Evolutionary conservation across 2,113 vertebrate genomes (phyloP), one percentile per base, ranked within the genome.

Genomic region (Micronisus gabar): DNA sequence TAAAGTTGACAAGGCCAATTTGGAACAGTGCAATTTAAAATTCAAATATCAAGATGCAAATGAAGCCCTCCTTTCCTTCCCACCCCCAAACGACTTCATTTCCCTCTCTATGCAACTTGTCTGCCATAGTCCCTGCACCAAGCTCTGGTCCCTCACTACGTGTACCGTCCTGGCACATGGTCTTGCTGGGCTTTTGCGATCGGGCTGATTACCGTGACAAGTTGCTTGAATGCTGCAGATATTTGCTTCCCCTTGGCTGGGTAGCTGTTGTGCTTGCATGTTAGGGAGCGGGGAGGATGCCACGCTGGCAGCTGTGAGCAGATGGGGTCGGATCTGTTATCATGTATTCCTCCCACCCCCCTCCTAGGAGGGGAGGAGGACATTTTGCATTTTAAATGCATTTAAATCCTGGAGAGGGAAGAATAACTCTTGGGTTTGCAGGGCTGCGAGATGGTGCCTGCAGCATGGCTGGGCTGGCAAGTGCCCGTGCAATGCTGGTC

Each of bases 291-390:
- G 80, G 67, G 74, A 63, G 14, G 84, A 55, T 96, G 88, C 91
- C 93, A 53, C 2, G 1, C 68, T 94, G 94, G 93, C 96, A 97
- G 93, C 94, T 97, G 95, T 0, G 8, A 95, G 85, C 96, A 95
- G 91, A 94, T 97, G 93, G 86, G 91, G 89, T 95, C 19, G 3
- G 86, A 87, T 93, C 48, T 1, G 6, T 86, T 94, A 66, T 56
- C 84, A 1, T 41, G 17, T 63, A 43, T 88, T 86, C 55, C 43
- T 79, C 76, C 45, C 76, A 63, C 40, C 73, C 73, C 36, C 3
- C 40, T 80, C 15, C 11, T 53, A 19, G 6, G 21, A 88, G 55
- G 62, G 73, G 70, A 82, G 83, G 74, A 95, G 61, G 93, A 80
- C 53, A 53, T 96, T 95, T 89, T 91, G 66, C 70, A 21, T 91